These are phyloP conservation scores for Acrocephalus kingi DNA, from an alignment of 2,113 vertebrate genomes.

Conservation along the genomic window DNA sequence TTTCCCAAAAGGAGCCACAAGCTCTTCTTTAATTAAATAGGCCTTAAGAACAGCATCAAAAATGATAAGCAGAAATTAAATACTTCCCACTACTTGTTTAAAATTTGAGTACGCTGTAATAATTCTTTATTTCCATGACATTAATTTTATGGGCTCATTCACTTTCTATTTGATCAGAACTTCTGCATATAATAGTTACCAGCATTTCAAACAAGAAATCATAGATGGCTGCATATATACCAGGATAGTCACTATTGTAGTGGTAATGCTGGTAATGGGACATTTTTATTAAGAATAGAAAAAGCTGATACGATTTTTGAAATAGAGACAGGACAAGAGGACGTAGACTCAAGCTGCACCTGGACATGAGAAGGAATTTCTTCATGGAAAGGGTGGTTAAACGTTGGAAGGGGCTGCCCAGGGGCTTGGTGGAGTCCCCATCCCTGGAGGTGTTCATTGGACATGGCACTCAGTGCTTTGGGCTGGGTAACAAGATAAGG, in stretches of 20 bases:
- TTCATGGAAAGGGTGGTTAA: not conserved
- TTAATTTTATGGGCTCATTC: not conserved
- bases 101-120: not conserved
- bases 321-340: rapidly evolving
- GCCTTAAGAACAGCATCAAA: constrained; percentile 18
- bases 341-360: not conserved
- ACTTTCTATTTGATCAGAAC: constrained; percentile 1
- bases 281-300: not conserved
- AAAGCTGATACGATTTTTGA: not conserved
- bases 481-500: not conserved
- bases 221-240: not conserved
- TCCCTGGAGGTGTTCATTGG: not conserved
- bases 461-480: not conserved
- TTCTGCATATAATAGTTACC: not conserved
- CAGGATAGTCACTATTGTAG: not conserved
- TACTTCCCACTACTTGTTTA: not conserved
- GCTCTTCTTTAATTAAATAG: constrained; percentile 21
- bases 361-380: not conserved
- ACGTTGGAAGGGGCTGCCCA: not conserved
- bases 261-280: not conserved
- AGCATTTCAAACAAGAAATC: not conserved
- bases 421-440: not conserved
- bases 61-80: constrained; percentile 26
- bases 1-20: constrained; percentile 5
- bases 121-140: constrained; percentile 29